Evolutionary conservation across 2,888 invertebrate genomes (phyloP), one percentile per base, ranked within the genome.

Genomic region (Chrysolina oricalcia): DNA sequence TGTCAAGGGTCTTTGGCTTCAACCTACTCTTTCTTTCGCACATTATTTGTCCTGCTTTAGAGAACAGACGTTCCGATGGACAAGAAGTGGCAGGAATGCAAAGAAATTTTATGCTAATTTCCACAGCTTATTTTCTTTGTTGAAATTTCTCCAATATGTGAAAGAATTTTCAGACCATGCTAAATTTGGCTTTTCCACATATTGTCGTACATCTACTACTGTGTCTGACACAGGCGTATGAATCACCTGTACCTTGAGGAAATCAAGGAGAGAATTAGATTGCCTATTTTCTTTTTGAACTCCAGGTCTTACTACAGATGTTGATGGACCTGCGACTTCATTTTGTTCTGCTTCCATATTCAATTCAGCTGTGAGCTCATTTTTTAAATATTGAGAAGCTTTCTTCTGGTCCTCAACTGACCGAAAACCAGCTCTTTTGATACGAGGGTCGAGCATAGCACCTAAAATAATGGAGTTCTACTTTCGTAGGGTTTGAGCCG

Each of bases 31-130:
- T 6, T 23, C 41, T 65, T 5, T 72, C 65, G 15, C 41, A 40
- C 59, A 72, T 65, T 23, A 72, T 66, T n/a, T 40, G 23, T 23
- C 72, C 66, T 13, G 72, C 72, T 72, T 23, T 53, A n/a, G 72
- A 66, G 21, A 72, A 72, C n/a, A 72, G 21, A 11, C 46, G 65
- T 72, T 72, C 72, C 23, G 72, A 66, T 56, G 66, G 72, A 9
- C 65, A 50, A 5, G 72, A 72, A 40, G 72, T 72, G 23, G 65
- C 72, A 13, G 72, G 66, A 40, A 66, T 66, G 27, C 65, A 72
- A 15, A 72, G 50, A 13, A 50, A 72, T 41, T 72, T 64, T 64
- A 65, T 21, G 64, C 65, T 17, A 53, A 53, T 65, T 65, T 71
- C 48, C 50, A 65, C 17, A 72, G 21, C 11, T 65, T 66, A 23